Evolutionary conservation across 2,888 invertebrate species (phyloP), one percentile per base, ranked within the genome.

Genomic region (Napeogenes sylphis): DNA sequence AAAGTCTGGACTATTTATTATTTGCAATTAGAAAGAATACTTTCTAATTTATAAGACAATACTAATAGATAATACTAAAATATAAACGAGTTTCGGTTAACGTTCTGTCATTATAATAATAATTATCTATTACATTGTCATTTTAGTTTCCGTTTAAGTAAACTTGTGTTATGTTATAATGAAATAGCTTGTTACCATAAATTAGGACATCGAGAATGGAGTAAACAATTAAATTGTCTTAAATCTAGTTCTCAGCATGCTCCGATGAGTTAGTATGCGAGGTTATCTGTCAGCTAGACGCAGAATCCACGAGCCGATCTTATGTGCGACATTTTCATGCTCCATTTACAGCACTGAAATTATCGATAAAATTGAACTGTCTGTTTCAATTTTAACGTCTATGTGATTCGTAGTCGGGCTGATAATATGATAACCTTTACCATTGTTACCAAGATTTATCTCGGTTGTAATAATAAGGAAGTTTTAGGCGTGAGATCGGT

Each of bases 281-380:
- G 70, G 68, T 63, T 66, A 61, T 71, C 74, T 70, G 76, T 74
- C 73, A 76, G 72, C 76, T 72, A 75, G 72, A 71, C 73, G 73
- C 76, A 81, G 83, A 83, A 82, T 82, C 82, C 81, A 81, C 80
- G 77, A 76, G 73, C 75, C 73, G 75, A 72, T 79, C 82, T 80
- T 77, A 81, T 80, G 78, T 78, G 74, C 73, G 83, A 84, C 80
- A 68, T 78, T 75, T 87, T 85, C 83, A 82, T 82, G 89, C 87
- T 87, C 88, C 80, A 88, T 77, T 89, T 87, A 75, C 77, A 80
- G 68, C 70, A 76, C 76, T 84, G 79, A 86, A 87, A 84, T 83
- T 81, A 88, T 86, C 79, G 77, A 70, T 70, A 73, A 79, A 85
- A 89, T 87, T 84, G 83, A 82, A 83, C 76, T 83, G 84, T 82